phyloP scores from a whole-genome alignment of 2,113 vertebrate genomes.

The Rhinolophus sinicus region DNA sequence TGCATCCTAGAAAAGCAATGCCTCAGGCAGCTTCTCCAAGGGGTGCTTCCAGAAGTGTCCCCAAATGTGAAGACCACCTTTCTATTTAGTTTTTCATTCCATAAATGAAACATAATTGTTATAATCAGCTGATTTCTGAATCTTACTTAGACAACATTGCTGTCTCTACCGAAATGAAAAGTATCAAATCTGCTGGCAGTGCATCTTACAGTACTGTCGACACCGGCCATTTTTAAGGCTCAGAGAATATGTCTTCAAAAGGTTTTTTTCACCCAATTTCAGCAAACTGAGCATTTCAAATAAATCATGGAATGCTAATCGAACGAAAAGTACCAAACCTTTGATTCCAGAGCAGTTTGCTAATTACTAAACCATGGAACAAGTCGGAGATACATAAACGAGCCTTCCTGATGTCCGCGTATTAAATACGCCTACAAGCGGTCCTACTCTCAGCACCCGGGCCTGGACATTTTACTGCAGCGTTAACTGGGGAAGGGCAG shows the following conservation, averaged over 20 bases:
- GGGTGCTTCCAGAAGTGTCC: neutral
- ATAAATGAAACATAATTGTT: conserved; percentile 57
- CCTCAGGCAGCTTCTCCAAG: conserved; percentile 54
- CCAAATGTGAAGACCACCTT: neutral
- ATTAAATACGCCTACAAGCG: neutral
- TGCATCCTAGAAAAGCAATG: conserved; percentile 22
- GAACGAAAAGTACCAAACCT: conserved; percentile 43
- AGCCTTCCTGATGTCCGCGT: neutral
- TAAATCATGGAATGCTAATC: neutral
- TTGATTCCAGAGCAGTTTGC: conserved; percentile 41
- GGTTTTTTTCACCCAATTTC: conserved; percentile 44
- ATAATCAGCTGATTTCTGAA: conserved; percentile 63
- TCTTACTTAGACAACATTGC: conserved; percentile 72
- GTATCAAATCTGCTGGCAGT: conserved; percentile 77
- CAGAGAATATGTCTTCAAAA: conserved; percentile 62
- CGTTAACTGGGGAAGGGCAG: neutral
- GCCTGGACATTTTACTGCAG: neutral
- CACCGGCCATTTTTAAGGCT: conserved; percentile 81
- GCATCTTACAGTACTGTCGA: conserved; percentile 77
- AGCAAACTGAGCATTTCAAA: conserved; percentile 60
- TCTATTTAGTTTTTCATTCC: conserved; percentile 44
- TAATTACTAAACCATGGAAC: neutral
- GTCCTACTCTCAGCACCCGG: neutral
- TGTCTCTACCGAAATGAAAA: conserved; percentile 70
- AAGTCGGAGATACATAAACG: neutral